Evolutionary conservation across 2,888 invertebrate species (phyloP), one percentile per base, ranked within the genome.

Genomic region (Parascotia fuliginaria): DNA sequence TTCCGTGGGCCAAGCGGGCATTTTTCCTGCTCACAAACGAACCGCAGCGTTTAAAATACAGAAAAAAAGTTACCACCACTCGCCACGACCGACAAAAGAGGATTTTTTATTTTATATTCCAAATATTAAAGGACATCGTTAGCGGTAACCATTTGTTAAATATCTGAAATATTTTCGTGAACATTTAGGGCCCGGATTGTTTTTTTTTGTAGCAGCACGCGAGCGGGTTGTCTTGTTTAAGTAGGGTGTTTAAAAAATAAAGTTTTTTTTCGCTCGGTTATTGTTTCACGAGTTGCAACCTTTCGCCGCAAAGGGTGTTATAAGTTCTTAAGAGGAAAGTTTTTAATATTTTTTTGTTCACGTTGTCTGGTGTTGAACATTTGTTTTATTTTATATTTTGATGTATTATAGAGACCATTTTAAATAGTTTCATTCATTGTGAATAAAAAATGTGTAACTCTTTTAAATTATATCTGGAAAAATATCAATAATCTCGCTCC

Each of bases 91-190:
- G 81, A 87, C 87, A 86, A 89, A 86, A 83, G 86, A 70, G 83
- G 71, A 75, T 79, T 83, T 85, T 86, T 83, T 85, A 83, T 89
- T 86, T 87, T 87, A 87, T 88, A 87, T 87, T 87, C 81, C 77
- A 81, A 85, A 89, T 89, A 89, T 89, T 86, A 88, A 85, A 81
- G 79, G 87, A 88, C 87, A 81, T 89, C 89, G 89, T 89, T 90
- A 89, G 89, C 85, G 89, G 89, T 89, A 83, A 81, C 69, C 87
- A 84, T 89, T 90, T 81, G 89, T 85, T 86, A 85, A 89, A 89
- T 91, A 90, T 90, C 85, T 80, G 79, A 83, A 88, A 90, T 90
- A 86, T 86, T 89, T 80, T 85, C 81, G 60, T 56, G 69, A 71
- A 61, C 73, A 66, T 68, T 75, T 72, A 75, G 60, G 51, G 60